Evolutionary conservation across 1,140 invertebrate genomes (phyloP).

Genomic region (Drosophila tsacasi): DNA sequence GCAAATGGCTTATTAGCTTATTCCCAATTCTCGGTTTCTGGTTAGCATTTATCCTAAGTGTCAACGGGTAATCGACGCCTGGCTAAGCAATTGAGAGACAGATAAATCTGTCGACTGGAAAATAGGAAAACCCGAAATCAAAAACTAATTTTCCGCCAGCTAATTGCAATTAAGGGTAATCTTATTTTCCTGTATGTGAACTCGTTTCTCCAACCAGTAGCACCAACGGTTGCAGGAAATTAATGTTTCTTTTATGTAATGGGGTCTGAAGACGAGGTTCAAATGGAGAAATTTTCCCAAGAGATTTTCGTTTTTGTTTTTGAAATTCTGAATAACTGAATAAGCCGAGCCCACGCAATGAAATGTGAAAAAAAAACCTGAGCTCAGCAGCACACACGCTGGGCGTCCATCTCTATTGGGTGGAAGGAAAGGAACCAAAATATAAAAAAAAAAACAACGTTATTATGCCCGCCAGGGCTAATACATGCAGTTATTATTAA

Average conservation of each 20-base stretch:
- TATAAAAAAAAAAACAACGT: constrained; percentile 8
- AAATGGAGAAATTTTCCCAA: constrained; percentile 15
- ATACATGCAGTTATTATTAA: constrained; percentile 72
- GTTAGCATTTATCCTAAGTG: constrained; percentile 40
- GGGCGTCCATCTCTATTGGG: constrained; percentile 44
- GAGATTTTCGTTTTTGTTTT: neutral
- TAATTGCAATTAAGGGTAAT: constrained; percentile 52
- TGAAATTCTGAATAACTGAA: constrained; percentile 24
- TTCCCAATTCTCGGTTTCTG: constrained; percentile 30
- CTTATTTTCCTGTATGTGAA: constrained; percentile 28
- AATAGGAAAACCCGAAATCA: constrained; percentile 35
- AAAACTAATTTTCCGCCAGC: constrained; percentile 38
- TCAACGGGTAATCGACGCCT: constrained; percentile 40
- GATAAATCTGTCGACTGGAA: constrained; percentile 27
- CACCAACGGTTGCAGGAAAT: constrained; percentile 11
- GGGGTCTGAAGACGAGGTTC: constrained; percentile 20
- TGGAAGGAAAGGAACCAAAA: neutral
- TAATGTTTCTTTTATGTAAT: constrained; percentile 38
- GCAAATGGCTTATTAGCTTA: constrained; percentile 29
- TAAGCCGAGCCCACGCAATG: constrained; percentile 15
- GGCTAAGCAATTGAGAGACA: constrained; percentile 39
- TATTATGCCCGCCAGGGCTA: constrained; percentile 61
- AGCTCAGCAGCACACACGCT: constrained; percentile 9
- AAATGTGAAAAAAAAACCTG: constrained; percentile 8
- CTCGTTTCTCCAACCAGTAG: constrained; percentile 14